Evolutionary conservation across 2,113 vertebrate species (phyloP).

Genomic region (Ifrita kowaldi): DNA sequence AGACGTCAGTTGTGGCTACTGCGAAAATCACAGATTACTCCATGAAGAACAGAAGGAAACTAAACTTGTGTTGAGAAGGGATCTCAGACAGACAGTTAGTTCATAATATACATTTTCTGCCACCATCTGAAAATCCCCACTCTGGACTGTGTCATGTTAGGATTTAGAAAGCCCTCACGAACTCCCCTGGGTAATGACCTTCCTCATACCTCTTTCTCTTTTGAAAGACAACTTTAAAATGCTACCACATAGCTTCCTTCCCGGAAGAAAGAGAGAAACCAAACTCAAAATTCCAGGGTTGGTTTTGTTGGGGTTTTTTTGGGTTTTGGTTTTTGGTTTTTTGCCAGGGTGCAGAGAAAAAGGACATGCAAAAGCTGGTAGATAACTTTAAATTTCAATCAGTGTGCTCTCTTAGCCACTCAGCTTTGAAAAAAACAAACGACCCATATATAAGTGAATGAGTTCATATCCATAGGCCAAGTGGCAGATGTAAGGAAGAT

Average conservation of each 20-base stretch:
- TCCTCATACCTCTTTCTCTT: neutral
- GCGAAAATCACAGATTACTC: neutral
- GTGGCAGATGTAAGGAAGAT: neutral
- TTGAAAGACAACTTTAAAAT: neutral
- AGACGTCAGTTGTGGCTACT: neutral
- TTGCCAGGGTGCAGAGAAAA: neutral
- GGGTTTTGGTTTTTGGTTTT: neutral
- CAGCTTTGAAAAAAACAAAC: neutral
- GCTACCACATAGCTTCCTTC: neutral
- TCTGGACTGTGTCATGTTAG: neutral
- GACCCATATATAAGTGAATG: fast-evolving
- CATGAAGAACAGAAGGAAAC: neutral
- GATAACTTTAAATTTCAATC: neutral
- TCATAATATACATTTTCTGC: neutral
- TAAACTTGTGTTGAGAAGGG: neutral
- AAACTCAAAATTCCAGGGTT: neutral
- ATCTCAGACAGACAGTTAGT: neutral
- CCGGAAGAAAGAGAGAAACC: neutral
- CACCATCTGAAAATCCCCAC: neutral
- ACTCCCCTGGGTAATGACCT: neutral
- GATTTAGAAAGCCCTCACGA: neutral
- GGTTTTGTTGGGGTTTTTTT: neutral
- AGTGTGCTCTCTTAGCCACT: neutral
- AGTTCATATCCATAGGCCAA: neutral
- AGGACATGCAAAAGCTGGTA: neutral